A percentile compares a stretch with the other conserved stretches of the same genome.
These are phyloP conservation scores for Hyalella azteca DNA, from an alignment of 2,888 invertebrate species.

Conservation along the genomic window DNA sequence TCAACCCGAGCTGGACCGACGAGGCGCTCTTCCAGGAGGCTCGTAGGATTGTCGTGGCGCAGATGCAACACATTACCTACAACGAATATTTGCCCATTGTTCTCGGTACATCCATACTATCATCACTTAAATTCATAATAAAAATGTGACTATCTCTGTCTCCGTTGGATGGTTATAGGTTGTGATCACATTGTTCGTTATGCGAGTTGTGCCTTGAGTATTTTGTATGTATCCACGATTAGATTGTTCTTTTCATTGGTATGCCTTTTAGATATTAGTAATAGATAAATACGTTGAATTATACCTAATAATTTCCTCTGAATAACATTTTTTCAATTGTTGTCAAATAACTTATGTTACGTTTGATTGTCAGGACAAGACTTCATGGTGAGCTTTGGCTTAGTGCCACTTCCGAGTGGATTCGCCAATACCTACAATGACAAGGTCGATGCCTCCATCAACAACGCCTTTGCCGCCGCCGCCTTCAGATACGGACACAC, in stretches of 20 bases:
- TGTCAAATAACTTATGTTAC: too few relatives aligned
- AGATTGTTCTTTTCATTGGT: too few relatives aligned
- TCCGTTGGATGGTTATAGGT: too few relatives aligned
- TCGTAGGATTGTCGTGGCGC: constrained; percentile 66
- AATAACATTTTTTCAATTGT: too few relatives aligned
- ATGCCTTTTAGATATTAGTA: too few relatives aligned
- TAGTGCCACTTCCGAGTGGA: constrained; percentile 64
- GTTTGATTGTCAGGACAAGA: constrained; percentile 67
- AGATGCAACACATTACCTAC: constrained; percentile 66
- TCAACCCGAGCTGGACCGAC: constrained; percentile 67
- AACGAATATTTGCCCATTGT: constrained; percentile 66
- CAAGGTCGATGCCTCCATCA: constrained; percentile 74
- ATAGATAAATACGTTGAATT: too few relatives aligned
- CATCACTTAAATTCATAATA: too few relatives aligned
- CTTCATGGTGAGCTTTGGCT: constrained; percentile 71
- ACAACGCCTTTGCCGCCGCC: constrained; percentile 81
- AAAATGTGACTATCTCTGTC: too few relatives aligned
- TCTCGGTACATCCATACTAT: constrained; percentile 63
- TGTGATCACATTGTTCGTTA: too few relatives aligned
- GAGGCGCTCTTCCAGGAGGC: constrained; percentile 66
- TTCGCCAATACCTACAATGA: constrained; percentile 70
- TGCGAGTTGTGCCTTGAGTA: too few relatives aligned
- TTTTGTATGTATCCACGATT: too few relatives aligned
- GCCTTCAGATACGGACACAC: constrained; percentile 89
- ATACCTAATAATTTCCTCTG: too few relatives aligned